Base-by-base conservation (phyloP, 2,888 invertebrate genomes). In the Himalopsyche japonica region DNA sequence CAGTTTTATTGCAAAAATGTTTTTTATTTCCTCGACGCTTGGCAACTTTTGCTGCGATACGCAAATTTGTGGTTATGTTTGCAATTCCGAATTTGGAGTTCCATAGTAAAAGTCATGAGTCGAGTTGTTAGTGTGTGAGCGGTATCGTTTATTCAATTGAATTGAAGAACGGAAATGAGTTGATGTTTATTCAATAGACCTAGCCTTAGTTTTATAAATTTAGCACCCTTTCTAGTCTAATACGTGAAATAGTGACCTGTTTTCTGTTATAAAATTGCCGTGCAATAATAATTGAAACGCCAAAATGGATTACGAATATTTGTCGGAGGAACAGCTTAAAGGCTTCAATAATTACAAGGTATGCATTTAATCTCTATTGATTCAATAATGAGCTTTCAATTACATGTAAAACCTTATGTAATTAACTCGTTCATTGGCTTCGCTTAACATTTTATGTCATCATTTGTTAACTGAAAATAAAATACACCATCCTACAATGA, bases 301-400 rank as follows among this genome's bases (percentile, higher is more conserved):
- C 70, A 91, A 87, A 87, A 88, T 95, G 89, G 94, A 95, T 89
- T 93, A 94, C 88, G 94, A 96, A 90, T 98, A 98, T 91, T 93
- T 99, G 87, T 93, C 94, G 82, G 93, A 94, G 87, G 96, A 97
- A 88, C 97, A 98, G 89, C 94, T 99, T 85, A 94, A 95, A 89
- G 99, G 98, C 87, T 99, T 99, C 92, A 97, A 98, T 91, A 96
- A 96, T 90, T 99, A 98, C 90, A 98, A 98, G 95, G 98, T 97
- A 64, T 37, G 77, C 27, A 57, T 81, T 20, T 78, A 76, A 57
- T 81, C 64, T 30, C 49, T 49, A 24, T 78, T 27, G 43, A 82
- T 77, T 78, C 30, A 27, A 30, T 70, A 70, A 70, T 70, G 27
- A 70, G 30, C 70, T 27, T 70, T 70, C 12, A 70, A 70, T 70